Conservation (phyloP, 2,888 invertebrate species). For the Phaedon cochleariae region DNA sequence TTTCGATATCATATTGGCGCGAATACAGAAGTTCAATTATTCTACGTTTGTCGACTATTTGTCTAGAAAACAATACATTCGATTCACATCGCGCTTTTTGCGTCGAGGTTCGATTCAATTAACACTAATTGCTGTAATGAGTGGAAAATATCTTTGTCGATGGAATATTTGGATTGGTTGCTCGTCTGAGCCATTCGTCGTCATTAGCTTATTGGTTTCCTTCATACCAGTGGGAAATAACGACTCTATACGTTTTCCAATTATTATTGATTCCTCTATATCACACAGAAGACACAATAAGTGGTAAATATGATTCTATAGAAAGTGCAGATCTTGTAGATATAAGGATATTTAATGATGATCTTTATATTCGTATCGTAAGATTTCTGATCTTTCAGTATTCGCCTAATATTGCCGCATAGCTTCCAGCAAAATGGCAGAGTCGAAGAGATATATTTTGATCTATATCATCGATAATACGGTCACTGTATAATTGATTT, state of each 20-base stretch:
- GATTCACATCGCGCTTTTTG: background rate
- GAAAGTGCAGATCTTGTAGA: no score
- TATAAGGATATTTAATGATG: no score
- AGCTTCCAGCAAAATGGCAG: no score
- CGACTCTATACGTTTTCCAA: background rate
- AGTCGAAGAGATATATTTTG: no score
- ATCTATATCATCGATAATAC: no score
- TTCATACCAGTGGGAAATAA: no score
- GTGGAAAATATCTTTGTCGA: background rate
- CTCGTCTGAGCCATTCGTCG: background rate
- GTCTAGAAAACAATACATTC: background rate
- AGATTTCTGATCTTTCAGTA: no score
- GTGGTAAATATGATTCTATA: no score
- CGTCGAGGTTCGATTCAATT: background rate
- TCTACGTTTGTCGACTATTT: background rate
- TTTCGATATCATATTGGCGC: background rate
- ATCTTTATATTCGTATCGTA: no score
- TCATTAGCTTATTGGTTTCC: background rate
- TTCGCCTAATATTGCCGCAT: no score
- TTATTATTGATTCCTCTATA: background rate
- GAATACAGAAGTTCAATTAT: background rate
- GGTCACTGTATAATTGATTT: no score
- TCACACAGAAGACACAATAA: no score
- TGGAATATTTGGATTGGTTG: background rate
- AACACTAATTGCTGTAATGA: background rate